Base-by-base conservation (phyloP, 92 coral and sea anemone species). In the Heliopora coerulea region DNA sequence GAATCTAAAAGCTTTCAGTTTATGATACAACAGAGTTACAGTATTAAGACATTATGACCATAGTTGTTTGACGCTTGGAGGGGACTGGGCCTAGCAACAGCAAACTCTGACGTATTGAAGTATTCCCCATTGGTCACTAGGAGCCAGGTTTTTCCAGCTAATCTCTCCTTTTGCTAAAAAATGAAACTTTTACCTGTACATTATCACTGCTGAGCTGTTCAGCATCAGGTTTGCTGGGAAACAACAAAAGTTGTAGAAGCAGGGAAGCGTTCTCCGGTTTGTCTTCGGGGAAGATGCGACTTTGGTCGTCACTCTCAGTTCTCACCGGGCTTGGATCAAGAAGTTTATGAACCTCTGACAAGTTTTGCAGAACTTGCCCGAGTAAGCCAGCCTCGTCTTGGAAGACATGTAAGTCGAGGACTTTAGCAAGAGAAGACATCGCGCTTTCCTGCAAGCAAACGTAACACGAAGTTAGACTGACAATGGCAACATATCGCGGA, bases 351-450 rank as follows among this genome's bases (percentile, higher is more conserved):
- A 80, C 83, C 21, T 83, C 80, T 30, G 93, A 89, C 67, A 93
- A 61, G 76, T 84, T 90, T 42, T 79, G 73, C n/a, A 93, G 84
- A 24, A 91, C 95, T 37, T 80, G 66, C 14, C 98, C 98, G 67
- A 89, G 74, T 13, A 82, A 78, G 34, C 80, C 83, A 6, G 96
- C 86, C 49, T 85, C 75, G 72, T 93, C 98, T 44, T 89, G 69
- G 59, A 93, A 89, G 34, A 84, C 89, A 75, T 93, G 96, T 8
- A 78, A 79, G 41, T 88, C 87, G 56, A 93, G 54, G 20, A 89
- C 86, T 21, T 81, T 85, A 19, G 96, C 89, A 7, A 93, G 64
- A 9, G 83, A 72, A 0, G 88, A 83, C 75, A 82, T 84, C 34
- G 83, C 86, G 31, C 78, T 59, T 33, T 84, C 59, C 97, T 91